Evolutionary conservation across 2,113 vertebrate species (phyloP).

Genomic region (Sitta europaea): DNA sequence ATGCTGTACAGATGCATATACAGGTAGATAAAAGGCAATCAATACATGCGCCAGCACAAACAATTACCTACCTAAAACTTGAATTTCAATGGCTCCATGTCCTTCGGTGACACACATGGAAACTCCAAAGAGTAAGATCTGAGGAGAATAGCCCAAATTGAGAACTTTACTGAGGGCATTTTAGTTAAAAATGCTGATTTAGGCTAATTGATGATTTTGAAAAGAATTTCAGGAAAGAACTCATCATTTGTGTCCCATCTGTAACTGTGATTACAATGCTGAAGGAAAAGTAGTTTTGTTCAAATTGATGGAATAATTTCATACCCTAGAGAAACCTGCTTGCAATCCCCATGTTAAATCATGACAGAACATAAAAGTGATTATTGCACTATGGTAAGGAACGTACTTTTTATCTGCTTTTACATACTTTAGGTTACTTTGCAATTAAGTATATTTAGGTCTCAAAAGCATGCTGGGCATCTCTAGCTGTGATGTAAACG

Average conservation of each 20-base stretch:
- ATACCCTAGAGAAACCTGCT: constrained; percentile 16
- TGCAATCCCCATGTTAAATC: background rate
- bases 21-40: constrained; percentile 71
- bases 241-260: background rate
- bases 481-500: constrained; percentile 29
- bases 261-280: background rate
- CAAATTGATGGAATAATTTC: background rate
- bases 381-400: background rate
- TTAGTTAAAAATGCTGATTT: constrained; percentile 59
- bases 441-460: background rate
- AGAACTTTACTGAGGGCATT: constrained; percentile 68
- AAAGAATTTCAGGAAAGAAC: constrained; percentile 40
- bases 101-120: constrained; percentile 75
- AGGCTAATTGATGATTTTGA: constrained; percentile 45
- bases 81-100: constrained; percentile 75
- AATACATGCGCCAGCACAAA: constrained; percentile 77
- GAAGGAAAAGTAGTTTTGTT: constrained; percentile 15
- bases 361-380: background rate
- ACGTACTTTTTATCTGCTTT: background rate
- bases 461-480: background rate
- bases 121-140: constrained; percentile 78
- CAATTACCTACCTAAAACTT: constrained; percentile 77
- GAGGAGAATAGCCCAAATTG: constrained; percentile 77
- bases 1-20: constrained; percentile 70
- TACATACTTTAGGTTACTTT: background rate